A percentile compares a stretch with the other conserved stretches of the same genome.
These are phyloP conservation scores for Apostichopus japonicus DNA, from an alignment of 35 echinoderm and acorn worm species.

Conservation along the genomic window DNA sequence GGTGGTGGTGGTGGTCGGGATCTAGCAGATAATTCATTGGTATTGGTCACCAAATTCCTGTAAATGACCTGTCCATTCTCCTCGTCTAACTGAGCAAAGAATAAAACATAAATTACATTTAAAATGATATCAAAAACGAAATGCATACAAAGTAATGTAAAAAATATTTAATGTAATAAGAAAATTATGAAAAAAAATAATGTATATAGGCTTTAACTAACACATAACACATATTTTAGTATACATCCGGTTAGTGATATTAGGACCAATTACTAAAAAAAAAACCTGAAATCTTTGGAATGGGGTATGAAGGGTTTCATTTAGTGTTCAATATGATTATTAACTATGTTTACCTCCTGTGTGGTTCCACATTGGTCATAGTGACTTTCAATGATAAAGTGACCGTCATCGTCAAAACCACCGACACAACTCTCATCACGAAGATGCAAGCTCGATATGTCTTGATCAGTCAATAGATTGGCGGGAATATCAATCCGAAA, in stretches of 20 bases:
- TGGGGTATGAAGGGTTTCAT: no score
- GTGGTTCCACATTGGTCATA: background rate
- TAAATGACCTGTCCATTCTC: conserved; percentile 9
- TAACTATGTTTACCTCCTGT: background rate
- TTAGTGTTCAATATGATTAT: no score
- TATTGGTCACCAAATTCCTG: conserved; percentile 4
- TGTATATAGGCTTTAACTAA: no score
- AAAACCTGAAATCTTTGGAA: no score
- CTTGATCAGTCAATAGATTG: background rate
- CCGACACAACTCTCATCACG: background rate
- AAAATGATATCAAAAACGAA: no score
- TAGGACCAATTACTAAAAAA: no score
- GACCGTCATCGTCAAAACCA: background rate
- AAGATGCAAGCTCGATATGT: background rate
- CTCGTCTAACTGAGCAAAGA: background rate
- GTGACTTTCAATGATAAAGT: conserved; percentile 13
- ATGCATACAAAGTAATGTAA: no score
- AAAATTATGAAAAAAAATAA: no score
- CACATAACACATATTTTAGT: no score
- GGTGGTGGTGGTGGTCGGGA: no score
- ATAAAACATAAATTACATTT: background rate
- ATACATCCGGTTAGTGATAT: no score
- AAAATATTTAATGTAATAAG: no score
- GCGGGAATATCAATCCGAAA: conserved; percentile 12
- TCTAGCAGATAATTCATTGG: background rate